These are phyloP conservation scores for Oophaga sylvatica DNA, from an alignment of 2,797 vertebrate species.

Conservation along the genomic window DNA sequence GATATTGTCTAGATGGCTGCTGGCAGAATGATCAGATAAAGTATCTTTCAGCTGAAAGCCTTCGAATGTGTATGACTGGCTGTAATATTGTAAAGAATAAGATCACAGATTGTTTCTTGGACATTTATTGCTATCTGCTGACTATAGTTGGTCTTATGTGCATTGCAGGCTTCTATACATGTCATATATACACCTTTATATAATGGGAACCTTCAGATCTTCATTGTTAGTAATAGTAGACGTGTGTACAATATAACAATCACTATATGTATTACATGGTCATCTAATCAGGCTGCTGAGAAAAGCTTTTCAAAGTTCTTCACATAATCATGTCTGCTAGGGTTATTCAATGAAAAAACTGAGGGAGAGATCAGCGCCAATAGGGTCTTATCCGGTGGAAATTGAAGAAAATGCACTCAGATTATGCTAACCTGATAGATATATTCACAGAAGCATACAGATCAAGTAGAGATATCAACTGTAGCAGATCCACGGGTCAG, in stretches of 20 bases:
- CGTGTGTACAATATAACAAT: background rate
- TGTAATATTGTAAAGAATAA: background rate
- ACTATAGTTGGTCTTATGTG: background rate
- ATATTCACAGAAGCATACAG: too few relatives aligned
- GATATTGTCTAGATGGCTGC: too few relatives aligned
- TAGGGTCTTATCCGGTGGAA: too few relatives aligned
- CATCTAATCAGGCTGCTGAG: background rate
- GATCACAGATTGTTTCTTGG: background rate
- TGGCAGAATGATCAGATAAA: too few relatives aligned
- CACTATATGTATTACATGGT: background rate
- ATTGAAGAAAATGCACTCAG: too few relatives aligned
- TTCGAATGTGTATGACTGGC: too few relatives aligned
- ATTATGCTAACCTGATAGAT: too few relatives aligned
- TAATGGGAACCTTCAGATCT: background rate
- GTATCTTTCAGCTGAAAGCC: too few relatives aligned
- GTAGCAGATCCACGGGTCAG: too few relatives aligned
- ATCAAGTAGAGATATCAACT: too few relatives aligned
- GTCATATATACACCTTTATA: background rate
- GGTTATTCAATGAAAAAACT: too few relatives aligned
- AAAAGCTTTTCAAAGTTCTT: background rate
- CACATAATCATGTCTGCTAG: background rate
- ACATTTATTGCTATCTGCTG: background rate
- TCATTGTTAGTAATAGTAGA: background rate
- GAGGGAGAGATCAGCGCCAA: too few relatives aligned
- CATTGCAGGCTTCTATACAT: background rate